Percentiles rank a stretch among this genome's conserved stretches.
Conservation (phyloP, 2,797 vertebrate genomes). For the Ptychadena robeensis region DNA sequence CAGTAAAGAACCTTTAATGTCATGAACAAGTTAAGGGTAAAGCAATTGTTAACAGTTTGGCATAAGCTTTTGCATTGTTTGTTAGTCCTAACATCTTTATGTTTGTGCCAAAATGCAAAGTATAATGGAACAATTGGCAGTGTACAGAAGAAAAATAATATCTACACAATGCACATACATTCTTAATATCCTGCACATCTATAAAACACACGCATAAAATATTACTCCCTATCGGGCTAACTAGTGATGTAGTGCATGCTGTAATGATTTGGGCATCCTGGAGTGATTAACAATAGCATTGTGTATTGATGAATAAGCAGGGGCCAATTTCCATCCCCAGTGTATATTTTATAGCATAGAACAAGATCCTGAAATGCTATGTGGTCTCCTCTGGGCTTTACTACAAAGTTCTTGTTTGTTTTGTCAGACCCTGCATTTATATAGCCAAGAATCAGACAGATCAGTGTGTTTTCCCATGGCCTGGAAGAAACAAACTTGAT, state of each 20-base stretch:
- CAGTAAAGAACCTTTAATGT: not conserved
- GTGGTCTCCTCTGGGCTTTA: conserved; percentile 51
- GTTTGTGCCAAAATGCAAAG: not conserved
- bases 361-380: conserved; percentile 38
- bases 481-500: conserved; percentile 36
- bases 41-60: not conserved
- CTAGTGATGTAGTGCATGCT: conserved; percentile 39
- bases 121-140: not conserved
- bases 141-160: not conserved
- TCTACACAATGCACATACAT: not conserved
- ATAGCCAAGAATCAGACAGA: conserved; percentile 42
- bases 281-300: conserved; percentile 74
- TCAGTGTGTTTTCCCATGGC: conserved; percentile 45
- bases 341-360: conserved; percentile 43
- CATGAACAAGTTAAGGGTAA: not conserved
- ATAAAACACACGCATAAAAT: not conserved
- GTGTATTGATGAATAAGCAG: conserved; percentile 58
- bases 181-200: not conserved
- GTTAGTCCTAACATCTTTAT: not conserved
- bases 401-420: conserved; percentile 58
- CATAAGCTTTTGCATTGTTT: not conserved
- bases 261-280: conserved; percentile 21
- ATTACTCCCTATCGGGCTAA: conserved; percentile 1
- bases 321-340: conserved; percentile 42
- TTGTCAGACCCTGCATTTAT: conserved; percentile 41